Evolutionary conservation across 2,888 invertebrate genomes (phyloP).

Genomic region (Pseudolycoriella hygida): DNA sequence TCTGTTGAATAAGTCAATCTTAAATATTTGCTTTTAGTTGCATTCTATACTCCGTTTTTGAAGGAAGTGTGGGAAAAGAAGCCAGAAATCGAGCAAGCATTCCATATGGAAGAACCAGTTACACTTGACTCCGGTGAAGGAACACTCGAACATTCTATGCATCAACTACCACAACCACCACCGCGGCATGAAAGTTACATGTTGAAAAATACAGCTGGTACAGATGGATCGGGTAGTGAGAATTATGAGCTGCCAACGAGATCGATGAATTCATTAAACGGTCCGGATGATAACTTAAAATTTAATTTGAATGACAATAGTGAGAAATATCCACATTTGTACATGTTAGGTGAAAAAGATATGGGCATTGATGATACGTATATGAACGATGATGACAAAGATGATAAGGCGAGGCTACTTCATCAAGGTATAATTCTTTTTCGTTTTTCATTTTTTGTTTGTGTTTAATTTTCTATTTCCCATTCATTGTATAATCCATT

Average conservation of each 20-base stretch:
- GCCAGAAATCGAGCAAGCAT: slow-evolving; percentile 84
- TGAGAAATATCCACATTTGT: slow-evolving; percentile 44
- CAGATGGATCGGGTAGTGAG: slow-evolving; percentile 40
- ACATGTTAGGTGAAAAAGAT: slow-evolving; percentile 37
- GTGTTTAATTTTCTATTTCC: neutral
- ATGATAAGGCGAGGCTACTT: slow-evolving; percentile 28
- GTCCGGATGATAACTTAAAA: slow-evolving; percentile 32
- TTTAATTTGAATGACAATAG: slow-evolving; percentile 47
- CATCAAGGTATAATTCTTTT: slow-evolving; percentile 34
- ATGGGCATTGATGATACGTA: slow-evolving; percentile 30
- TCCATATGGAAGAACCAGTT: slow-evolving; percentile 63
- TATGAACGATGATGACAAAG: slow-evolving; percentile 23
- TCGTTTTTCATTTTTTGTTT: neutral
- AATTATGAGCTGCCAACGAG: slow-evolving; percentile 45
- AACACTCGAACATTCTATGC: slow-evolving; percentile 52
- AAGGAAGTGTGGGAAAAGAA: slow-evolving; percentile 94
- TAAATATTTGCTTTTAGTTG: slow-evolving; percentile 37
- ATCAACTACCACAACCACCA: slow-evolving; percentile 41
- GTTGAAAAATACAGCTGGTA: slow-evolving; percentile 35
- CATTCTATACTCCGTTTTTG: slow-evolving; percentile 89
- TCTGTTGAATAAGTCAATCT: neutral
- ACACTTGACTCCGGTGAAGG: slow-evolving; percentile 47
- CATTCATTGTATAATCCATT: neutral
- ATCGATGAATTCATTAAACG: slow-evolving; percentile 32
- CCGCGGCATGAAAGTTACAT: slow-evolving; percentile 66